A percentile compares a stretch with the other conserved stretches of the same genome.
Conservation (phyloP, 2,888 invertebrate species). For the Phlogophora meticulosa region DNA sequence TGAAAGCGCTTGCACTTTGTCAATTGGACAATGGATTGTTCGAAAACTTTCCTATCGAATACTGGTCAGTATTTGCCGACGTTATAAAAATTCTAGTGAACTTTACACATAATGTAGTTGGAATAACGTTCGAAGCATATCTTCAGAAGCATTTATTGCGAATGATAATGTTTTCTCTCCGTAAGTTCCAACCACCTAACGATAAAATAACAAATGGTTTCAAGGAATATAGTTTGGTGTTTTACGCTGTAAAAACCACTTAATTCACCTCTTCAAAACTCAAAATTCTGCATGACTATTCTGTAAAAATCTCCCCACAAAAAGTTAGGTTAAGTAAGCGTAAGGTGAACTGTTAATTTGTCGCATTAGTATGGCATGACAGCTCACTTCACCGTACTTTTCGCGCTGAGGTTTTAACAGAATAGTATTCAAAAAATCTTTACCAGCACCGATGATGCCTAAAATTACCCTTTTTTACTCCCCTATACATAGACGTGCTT, state of each 20-base stretch:
- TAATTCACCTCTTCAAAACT: background rate
- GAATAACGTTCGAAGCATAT: background rate
- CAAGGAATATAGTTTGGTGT: background rate
- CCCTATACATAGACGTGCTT: slow-evolving; percentile 68
- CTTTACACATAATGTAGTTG: slow-evolving; percentile 14
- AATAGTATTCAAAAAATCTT: slow-evolving; percentile 30
- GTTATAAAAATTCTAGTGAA: slow-evolving; percentile 31
- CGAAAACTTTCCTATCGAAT: slow-evolving; percentile 55
- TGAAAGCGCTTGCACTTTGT: slow-evolving; percentile 75
- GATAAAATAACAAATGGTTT: slow-evolving; percentile 3
- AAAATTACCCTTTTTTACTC: slow-evolving; percentile 57
- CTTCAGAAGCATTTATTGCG: slow-evolving; percentile 18
- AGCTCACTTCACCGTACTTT: too few species aligned
- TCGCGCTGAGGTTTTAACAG: too few species aligned
- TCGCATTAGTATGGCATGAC: too few species aligned
- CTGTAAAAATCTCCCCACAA: too few species aligned
- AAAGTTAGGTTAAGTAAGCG: too few species aligned
- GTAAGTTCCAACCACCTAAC: slow-evolving; percentile 16
- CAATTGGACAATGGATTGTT: slow-evolving; percentile 67
- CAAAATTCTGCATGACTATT: slow-evolving; percentile 9
- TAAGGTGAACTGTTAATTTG: too few species aligned
- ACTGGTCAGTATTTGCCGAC: slow-evolving; percentile 40
- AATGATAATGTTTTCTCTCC: slow-evolving; percentile 12
- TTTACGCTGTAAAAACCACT: background rate
- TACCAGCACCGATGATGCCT: slow-evolving; percentile 41